Base-by-base conservation (phyloP, 2,797 vertebrate genomes). In the Gallinago solitaria region DNA sequence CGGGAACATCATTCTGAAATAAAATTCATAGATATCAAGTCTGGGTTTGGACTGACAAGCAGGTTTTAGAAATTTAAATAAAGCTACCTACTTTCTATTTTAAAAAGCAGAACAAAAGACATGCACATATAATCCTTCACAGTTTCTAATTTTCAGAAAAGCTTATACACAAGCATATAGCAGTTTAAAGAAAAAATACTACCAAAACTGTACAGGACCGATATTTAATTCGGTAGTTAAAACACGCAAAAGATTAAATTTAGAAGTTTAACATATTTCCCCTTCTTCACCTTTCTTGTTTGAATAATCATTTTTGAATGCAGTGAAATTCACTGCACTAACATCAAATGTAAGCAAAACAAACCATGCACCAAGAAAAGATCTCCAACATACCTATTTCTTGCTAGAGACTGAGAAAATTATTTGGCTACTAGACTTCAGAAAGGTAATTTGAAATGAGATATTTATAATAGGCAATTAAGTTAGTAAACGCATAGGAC, bases 1-100 rank as follows among this genome's bases (percentile, higher is more conserved):
- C 99, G 77, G 99, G 98, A 86, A 99, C 99, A 97, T 99, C 99
- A 28, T 97, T 99, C 99, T 99, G 97, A 56, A 98, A 89, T 19
- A 33, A 87, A 85, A 94, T 94, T 78, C 85, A 89, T 71, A 35
- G 28, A 91, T n/a, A 89, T 9, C 28, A 87, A 89, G 51, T 79
- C 27, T 60, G 75, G 17, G 24, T 78, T 56, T 63, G 59, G 51
- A 86, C 27, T 48, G 19, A 77, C 17, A 95, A 96, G 27, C 4
- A 65, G 30, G 47, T 76, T 76, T 59, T 35, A 79, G 35, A 76
- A 57, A 82, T 69, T 41, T 84, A 89, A 91, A 87, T n/a, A 87
- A 69, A 90, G 28, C 18, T 73, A 59, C 17, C 17, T 54, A 18
- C 17, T 70, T 70, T 37, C 24, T 30, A 45, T 70, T 80, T 91